Evolutionary conservation across 2,113 vertebrate genomes (phyloP), one percentile per base, ranked within the genome.

Genomic region (Grallaria varia): DNA sequence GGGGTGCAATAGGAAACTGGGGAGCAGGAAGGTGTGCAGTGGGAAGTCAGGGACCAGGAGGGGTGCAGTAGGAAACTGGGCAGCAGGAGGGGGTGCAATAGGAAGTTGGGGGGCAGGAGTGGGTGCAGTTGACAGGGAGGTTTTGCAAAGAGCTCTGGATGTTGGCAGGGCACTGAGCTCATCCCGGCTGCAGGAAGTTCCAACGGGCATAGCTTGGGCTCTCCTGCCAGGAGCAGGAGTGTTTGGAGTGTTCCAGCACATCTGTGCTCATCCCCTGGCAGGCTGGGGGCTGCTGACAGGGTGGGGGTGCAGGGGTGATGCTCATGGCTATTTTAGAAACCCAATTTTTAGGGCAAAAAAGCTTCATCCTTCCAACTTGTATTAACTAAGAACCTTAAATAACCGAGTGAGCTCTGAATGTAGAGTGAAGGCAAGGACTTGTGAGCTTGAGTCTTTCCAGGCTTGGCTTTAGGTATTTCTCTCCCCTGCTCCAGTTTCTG

Each of bases 251-350:
- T 40, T 72, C 14, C 67, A 30, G n/a, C 5, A 2, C 50, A 2
- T 69, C 64, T 2, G 22, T 2, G 7, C n/a, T 40, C 23, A 1
- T 1, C 2, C 62, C 50, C 73, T 49, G 50, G 31, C 59, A 17
- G 27, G 5, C 73, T 31, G 50, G 19, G 75, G 25, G 28, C 35
- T 27, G 76, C 0, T 3, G 35, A 0, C 3, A 49, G 4, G 5
- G 12, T 42, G n/a, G 64, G 35, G 63, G 5, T 1, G 31, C 17
- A 2, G 73, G 18, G 53, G 3, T 20, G 52, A 8, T 2, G 5
- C 53, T 76, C 15, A 0, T 8, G 47, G 27, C 73, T 76, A 1
- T 5, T 27, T 27, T 18, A 30, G 20, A 82, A 91, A 42, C 25
- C 2, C 6, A 0, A 33, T 44, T 44, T 3, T 1, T 3, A 31